Percentiles rank a stretch among this genome's conserved stretches.
These are phyloP conservation scores for Leptoteleia sp. DNA, from an alignment of 1,140 invertebrate genomes.

Conservation along the genomic window DNA sequence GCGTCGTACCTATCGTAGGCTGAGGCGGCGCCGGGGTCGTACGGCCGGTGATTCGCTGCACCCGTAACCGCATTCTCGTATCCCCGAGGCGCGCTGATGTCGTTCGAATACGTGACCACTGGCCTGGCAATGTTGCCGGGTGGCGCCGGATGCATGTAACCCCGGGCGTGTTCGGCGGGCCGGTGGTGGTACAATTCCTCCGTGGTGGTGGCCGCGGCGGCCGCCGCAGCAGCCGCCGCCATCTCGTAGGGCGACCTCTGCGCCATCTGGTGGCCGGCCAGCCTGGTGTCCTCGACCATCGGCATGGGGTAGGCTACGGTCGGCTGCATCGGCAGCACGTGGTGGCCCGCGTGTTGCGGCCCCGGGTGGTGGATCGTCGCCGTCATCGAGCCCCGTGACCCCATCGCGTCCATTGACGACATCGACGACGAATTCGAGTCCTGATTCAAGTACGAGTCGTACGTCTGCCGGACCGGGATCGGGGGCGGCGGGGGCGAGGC, in stretches of 20 bases:
- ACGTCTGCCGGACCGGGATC: slow-evolving; percentile 79
- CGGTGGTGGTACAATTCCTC: slow-evolving; percentile 79
- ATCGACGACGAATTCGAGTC: slow-evolving; percentile 87
- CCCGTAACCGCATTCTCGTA: slow-evolving; percentile 83
- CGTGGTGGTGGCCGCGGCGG: slow-evolving; percentile 71
- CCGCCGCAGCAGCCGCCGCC: slow-evolving; percentile 76
- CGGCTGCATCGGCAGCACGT: slow-evolving; percentile 78
- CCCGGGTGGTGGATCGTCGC: slow-evolving; percentile 77
- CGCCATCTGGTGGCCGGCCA: slow-evolving; percentile 81
- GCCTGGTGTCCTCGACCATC: slow-evolving; percentile 79
- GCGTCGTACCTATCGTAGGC: slow-evolving; percentile 89
- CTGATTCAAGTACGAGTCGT: slow-evolving; percentile 85
- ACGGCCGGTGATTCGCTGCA: slow-evolving; percentile 83
- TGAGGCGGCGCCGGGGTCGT: slow-evolving; percentile 83
- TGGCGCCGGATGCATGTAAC: slow-evolving; percentile 76
- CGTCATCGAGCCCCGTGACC: slow-evolving; percentile 77
- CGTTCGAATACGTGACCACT: slow-evolving; percentile 84
- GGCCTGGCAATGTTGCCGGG: slow-evolving; percentile 82
- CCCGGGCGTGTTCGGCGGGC: slow-evolving; percentile 75
- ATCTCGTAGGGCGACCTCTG: slow-evolving; percentile 86
- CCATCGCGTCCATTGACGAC: slow-evolving; percentile 87
- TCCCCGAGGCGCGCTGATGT: slow-evolving; percentile 80
- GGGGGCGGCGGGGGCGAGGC: slow-evolving; percentile 79
- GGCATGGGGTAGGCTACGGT: slow-evolving; percentile 78
- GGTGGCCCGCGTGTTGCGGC: slow-evolving; percentile 75